phyloP scores from a whole-genome alignment of 1,140 invertebrate genomes.

The Dendroctonus valens region DNA sequence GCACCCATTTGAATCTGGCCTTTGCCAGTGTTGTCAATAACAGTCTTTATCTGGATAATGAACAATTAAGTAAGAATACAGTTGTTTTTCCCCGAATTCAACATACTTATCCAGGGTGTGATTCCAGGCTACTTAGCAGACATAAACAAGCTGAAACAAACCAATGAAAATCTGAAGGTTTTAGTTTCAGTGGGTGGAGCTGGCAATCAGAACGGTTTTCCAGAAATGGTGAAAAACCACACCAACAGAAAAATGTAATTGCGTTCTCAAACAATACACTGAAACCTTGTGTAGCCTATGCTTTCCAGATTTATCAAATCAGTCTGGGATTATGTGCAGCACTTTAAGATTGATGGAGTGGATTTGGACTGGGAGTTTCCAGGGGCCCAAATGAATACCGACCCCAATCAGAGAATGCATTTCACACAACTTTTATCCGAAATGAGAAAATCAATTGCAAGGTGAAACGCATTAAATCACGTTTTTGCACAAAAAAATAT shows the following conservation, averaged over 20 bases:
- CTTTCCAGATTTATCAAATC: slow-evolving; percentile 65
- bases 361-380: slow-evolving; percentile 92
- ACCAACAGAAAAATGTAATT: slow-evolving; percentile 43
- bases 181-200: slow-evolving; percentile 75
- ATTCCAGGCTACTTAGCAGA: slow-evolving; percentile 53
- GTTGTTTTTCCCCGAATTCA: neutral
- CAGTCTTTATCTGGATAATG: slow-evolving; percentile 50
- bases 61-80: slow-evolving; percentile 28
- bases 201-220: slow-evolving; percentile 62
- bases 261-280: neutral
- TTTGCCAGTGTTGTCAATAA: slow-evolving; percentile 68
- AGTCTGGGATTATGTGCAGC: slow-evolving; percentile 59
- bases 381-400: slow-evolving; percentile 52
- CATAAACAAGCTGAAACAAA: slow-evolving; percentile 60
- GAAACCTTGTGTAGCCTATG: slow-evolving; percentile 1
- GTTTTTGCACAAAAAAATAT: neutral
- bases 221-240: slow-evolving; percentile 68
- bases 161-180: slow-evolving; percentile 70
- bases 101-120: neutral
- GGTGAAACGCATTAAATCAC: slow-evolving; percentile 3
- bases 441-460: slow-evolving; percentile 61
- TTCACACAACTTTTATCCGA: slow-evolving; percentile 71
- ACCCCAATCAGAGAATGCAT: slow-evolving; percentile 63
- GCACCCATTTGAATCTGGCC: slow-evolving; percentile 79
- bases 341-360: slow-evolving; percentile 72